Percentiles rank a stretch among this genome's conserved stretches.
These are phyloP conservation scores for Pemphredon lugubris DNA, from an alignment of 2,888 invertebrate species.

Conservation along the genomic window DNA sequence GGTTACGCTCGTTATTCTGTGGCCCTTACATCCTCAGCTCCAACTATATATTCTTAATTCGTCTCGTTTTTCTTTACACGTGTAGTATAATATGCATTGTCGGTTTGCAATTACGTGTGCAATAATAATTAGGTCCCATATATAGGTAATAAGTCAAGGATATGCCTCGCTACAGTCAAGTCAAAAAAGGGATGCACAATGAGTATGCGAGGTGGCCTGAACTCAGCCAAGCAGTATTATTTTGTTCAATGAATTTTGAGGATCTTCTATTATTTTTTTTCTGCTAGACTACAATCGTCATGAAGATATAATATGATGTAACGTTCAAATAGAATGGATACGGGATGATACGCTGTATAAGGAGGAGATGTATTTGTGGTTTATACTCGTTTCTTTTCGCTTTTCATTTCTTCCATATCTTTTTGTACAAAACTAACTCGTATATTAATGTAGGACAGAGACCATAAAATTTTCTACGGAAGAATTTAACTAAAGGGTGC, in stretches of 20 bases:
- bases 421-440: too few relatives aligned
- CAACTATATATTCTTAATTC: slow-evolving; percentile 53
- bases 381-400: slow-evolving; percentile 1
- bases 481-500: slow-evolving; percentile 16
- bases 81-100: slow-evolving; percentile 31
- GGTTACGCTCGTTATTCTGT: slow-evolving; percentile 79
- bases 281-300: slow-evolving; percentile 10
- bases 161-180: slow-evolving; percentile 76
- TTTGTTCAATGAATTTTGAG: slow-evolving; percentile 28
- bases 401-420: too few relatives aligned
- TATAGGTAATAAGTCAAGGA: slow-evolving; percentile 68
- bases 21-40: slow-evolving; percentile 66
- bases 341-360: background rate
- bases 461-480: slow-evolving; percentile 20
- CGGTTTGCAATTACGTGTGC: slow-evolving; percentile 40
- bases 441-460: slow-evolving; percentile 7
- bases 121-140: slow-evolving; percentile 63
- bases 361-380: slow-evolving; percentile 1
- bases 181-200: slow-evolving; percentile 80
- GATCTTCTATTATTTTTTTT: too few relatives aligned
- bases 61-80: slow-evolving; percentile 31
- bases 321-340: background rate
- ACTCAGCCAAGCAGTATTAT: slow-evolving; percentile 66
- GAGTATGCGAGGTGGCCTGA: slow-evolving; percentile 79
- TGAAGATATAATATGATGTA: slow-evolving; percentile 3